These are phyloP conservation scores for Brachionichthys hirsutus DNA, from an alignment of 2,113 vertebrate species.

Conservation along the genomic window DNA sequence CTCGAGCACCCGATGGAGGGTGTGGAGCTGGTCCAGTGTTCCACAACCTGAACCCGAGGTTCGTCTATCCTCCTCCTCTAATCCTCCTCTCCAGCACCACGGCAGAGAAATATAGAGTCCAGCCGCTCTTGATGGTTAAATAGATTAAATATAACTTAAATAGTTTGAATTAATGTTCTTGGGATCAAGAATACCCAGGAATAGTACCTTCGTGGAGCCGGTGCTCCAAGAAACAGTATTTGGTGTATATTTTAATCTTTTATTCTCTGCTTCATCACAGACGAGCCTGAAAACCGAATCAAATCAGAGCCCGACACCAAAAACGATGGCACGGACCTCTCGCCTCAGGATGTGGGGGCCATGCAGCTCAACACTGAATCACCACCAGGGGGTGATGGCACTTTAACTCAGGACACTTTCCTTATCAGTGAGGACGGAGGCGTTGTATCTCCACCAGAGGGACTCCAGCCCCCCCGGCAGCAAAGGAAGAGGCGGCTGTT, in stretches of 20 bases:
- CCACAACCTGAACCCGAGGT: too few relatives aligned
- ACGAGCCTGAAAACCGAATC: constrained; percentile 59
- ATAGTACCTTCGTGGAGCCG: too few relatives aligned
- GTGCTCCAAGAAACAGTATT: not conserved
- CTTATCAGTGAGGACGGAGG: constrained; percentile 57
- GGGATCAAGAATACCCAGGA: too few relatives aligned
- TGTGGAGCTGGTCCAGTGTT: too few relatives aligned
- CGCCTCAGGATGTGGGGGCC: constrained; percentile 51
- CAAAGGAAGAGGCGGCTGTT: constrained; percentile 66
- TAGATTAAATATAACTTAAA: too few relatives aligned
- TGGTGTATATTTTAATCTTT: not conserved
- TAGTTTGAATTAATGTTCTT: too few relatives aligned
- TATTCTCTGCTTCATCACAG: constrained; percentile 22
- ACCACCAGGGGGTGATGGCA: constrained; percentile 39
- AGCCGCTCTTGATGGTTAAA: too few relatives aligned
- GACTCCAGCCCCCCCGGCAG: constrained; percentile 35
- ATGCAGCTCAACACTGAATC: constrained; percentile 35
- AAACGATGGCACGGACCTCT: constrained; percentile 54
- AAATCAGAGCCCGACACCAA: constrained; percentile 73
- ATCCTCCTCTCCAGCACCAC: too few relatives aligned
- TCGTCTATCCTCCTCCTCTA: too few relatives aligned
- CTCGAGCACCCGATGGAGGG: too few relatives aligned
- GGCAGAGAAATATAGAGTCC: too few relatives aligned
- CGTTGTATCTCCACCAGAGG: constrained; percentile 20
- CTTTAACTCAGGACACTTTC: constrained; percentile 65